These are phyloP conservation scores for Dipus sagitta DNA, from an alignment of 2,797 vertebrate species.

Conservation along the genomic window DNA sequence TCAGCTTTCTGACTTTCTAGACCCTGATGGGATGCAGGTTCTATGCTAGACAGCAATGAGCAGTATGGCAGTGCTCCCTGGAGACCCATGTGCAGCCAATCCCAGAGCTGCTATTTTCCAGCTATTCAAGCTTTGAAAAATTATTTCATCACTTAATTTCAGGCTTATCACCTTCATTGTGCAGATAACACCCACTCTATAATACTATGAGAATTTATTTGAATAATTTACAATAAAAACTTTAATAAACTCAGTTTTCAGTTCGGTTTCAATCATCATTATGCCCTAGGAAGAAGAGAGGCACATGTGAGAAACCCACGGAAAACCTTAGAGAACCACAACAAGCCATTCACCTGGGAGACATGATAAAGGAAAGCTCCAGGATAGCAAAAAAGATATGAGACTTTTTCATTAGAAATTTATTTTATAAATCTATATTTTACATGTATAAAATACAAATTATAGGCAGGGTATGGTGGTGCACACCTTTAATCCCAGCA, in stretches of 20 bases:
- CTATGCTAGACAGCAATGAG: neutral
- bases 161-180: neutral
- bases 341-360: neutral
- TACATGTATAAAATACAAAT: too few relatives aligned
- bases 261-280: conserved; percentile 9
- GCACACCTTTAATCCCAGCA: too few relatives aligned
- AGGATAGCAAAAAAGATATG: neutral
- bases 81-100: neutral
- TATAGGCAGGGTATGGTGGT: too few relatives aligned
- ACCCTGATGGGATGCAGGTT: neutral
- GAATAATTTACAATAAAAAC: neutral
- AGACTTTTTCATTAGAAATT: neutral
- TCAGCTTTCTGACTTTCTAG: neutral
- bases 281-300: neutral
- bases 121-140: neutral
- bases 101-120: neutral
- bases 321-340: neutral
- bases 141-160: conserved; percentile 9
- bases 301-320: neutral
- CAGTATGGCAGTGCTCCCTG: neutral
- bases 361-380: neutral
- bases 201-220: conserved; percentile 7
- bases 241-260: conserved; percentile 1
- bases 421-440: too few relatives aligned
- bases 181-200: neutral